Evolutionary conservation across 1,140 invertebrate species (phyloP), one percentile per base, ranked within the genome.

Genomic region (Solenopsis invicta): DNA sequence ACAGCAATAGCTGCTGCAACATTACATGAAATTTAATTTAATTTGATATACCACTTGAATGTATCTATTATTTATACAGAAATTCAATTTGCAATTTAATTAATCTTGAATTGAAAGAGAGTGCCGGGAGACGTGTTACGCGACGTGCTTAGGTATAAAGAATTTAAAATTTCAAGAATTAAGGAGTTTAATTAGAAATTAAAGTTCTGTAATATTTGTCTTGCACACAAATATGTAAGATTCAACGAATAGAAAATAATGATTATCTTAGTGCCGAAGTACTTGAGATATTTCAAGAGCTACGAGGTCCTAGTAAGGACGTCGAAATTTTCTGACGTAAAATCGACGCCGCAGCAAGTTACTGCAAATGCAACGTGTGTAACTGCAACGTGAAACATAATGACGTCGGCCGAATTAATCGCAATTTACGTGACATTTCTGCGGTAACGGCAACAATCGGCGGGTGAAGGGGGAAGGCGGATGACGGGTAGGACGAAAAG

Each of bases 361-460:
- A 37, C 13, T 12, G 34, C 50, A 12, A 16, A 10, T 50, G 37
- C 62, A 45, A 76, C 62, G 37, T 34, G 4, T 69, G 67, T 62
- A 59, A 77, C 9, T 45, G 29, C 37, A 69, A 48, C 18, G 1
- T 6, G 48, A 54, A 66, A 86, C 41, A 80, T 84, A 90, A 90
- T 81, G 72, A 86, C n/a, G 71, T 75, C 72, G 18, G n/a, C 41
- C 71, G 61, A 86, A 90, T 90, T 90, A 86, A 90, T 88, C 52
- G 86, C 81, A 64, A 90, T 84, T 86, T 89, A 71, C 52, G 56
- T 18, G 48, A 66, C 56, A 34, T 84, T 82, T 71, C 54, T 12
- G 34, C 29, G 34, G 67, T 10, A 62, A 29, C 41, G 56, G 80
- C 56, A 87, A 89, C 75, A 85, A 87, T 69, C 48, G 61, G 29